Base-by-base conservation (phyloP, 2,888 invertebrate species). In the Uropetala carovei region DNA sequence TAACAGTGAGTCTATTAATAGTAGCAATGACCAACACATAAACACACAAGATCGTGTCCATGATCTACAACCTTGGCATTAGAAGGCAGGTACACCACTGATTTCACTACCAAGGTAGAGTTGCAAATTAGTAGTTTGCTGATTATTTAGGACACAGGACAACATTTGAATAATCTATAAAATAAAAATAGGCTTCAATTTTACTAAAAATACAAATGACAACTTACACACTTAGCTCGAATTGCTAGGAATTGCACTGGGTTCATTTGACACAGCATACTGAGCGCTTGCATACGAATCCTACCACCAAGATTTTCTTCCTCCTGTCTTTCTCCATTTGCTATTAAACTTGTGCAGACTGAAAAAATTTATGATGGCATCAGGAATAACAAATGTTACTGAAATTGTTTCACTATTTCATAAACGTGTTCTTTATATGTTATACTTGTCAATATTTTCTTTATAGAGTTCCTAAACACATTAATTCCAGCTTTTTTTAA, bases 261-360 rank as follows among this genome's bases (percentile, higher is more conserved):
- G 95, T 98, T 98, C 97, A 99, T 98, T 94, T 97, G 97, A 95
- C 99, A 99, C 0, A 99, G 95, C 93, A 97, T 96, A 84, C 97
- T 96, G 89, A 99, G 95, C 5, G 99, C 97, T 93, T 97, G 96
- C 43, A 97, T 96, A 92, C 98, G 96, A 64, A 97, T 96, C 92
- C 96, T 96, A n/a, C 98, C 98, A 92, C 98, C 96, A 13, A 97
- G 96, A 10, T 97, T 97, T 94, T 99, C 99, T 95, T 99, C 99
- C 94, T 98, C 98, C 94, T 97, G 97, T 94, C 97, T 96, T 94
- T 98, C 99, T 30, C 98, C 98, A 95, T 98, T 98, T 92, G 97
- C 96, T 82, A 99, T 98, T 93, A 99, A 95, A 93, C 97, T 97
- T 22, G 97, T 97, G 93, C 98, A 98, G 92, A 99, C 98, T 97